A percentile compares a stretch with the other conserved stretches of the same genome.
Conservation (phyloP, 2,797 vertebrate genomes). For the Fistularia commersonii region DNA sequence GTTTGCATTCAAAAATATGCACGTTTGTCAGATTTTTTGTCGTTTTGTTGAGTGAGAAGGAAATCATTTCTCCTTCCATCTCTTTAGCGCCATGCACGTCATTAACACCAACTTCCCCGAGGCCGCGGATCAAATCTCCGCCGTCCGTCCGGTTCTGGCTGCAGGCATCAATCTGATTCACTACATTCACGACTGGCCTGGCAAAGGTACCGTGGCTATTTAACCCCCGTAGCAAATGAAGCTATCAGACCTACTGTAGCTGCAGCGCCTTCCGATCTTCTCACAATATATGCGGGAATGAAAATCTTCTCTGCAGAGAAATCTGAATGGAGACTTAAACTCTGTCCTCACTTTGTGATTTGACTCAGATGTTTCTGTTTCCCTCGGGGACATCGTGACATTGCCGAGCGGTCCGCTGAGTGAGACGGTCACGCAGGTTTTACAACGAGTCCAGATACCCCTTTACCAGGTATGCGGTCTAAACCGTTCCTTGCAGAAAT, state of each 20-base stretch:
- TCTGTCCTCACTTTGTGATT: slow-evolving; percentile 8
- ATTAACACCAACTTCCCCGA: slow-evolving; percentile 53
- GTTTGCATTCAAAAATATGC: no score
- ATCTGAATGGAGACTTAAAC: no score
- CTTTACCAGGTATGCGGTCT: slow-evolving; percentile 62
- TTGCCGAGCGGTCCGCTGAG: slow-evolving; percentile 39
- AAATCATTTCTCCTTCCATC: neutral
- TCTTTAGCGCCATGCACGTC: slow-evolving; percentile 48
- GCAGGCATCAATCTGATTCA: slow-evolving; percentile 47
- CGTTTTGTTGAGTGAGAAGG: neutral
- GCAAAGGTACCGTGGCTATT: slow-evolving; percentile 54
- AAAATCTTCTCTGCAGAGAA: no score
- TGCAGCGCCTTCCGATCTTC: no score
- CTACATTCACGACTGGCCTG: slow-evolving; percentile 70
- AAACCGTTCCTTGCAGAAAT: no score
- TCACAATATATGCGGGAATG: no score
- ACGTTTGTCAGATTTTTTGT: neutral
- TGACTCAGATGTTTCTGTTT: slow-evolving; percentile 59
- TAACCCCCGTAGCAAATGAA: no score
- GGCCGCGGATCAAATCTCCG: slow-evolving; percentile 25
- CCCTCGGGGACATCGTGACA: slow-evolving; percentile 60
- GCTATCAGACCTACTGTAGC: neutral
- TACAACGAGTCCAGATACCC: slow-evolving; percentile 56
- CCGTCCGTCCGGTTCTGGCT: slow-evolving; percentile 38
- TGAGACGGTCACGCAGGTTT: slow-evolving; percentile 29